Conservation (phyloP, 2,888 invertebrate genomes). For the Leptura quadrifasciata region DNA sequence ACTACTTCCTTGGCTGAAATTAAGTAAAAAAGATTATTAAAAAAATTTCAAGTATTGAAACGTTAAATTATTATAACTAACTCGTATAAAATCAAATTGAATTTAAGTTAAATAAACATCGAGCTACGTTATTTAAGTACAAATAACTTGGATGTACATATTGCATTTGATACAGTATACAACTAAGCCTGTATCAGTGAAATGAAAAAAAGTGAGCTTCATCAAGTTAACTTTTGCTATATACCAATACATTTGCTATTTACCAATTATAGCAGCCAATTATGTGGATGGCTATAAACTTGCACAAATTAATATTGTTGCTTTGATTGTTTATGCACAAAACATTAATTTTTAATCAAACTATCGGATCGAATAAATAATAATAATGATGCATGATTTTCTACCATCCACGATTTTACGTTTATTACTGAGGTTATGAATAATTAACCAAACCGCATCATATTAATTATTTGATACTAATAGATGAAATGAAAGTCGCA, state of each 20-base stretch:
- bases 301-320: conserved; percentile 11
- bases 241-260: background rate
- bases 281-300: background rate
- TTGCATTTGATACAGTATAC: no score
- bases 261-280: background rate
- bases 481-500: background rate
- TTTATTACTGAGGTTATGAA: background rate
- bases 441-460: conserved; percentile 1
- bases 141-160: no score
- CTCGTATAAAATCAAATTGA: no score
- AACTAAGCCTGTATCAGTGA: no score
- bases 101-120: no score
- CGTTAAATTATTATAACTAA: no score
- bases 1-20: no score
- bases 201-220: no score
- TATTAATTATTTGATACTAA: conserved; percentile 1
- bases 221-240: no score
- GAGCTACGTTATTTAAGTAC: no score
- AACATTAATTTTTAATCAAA: conserved; percentile 28
- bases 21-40: no score
- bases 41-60: no score
- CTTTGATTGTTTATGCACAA: conserved; percentile 14
- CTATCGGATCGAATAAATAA: conserved; percentile 13
- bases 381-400: conserved; percentile 22
- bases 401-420: background rate